Evolutionary conservation across 2,888 invertebrate species (phyloP).

Genomic region (Caenorhabditis virilis): DNA sequence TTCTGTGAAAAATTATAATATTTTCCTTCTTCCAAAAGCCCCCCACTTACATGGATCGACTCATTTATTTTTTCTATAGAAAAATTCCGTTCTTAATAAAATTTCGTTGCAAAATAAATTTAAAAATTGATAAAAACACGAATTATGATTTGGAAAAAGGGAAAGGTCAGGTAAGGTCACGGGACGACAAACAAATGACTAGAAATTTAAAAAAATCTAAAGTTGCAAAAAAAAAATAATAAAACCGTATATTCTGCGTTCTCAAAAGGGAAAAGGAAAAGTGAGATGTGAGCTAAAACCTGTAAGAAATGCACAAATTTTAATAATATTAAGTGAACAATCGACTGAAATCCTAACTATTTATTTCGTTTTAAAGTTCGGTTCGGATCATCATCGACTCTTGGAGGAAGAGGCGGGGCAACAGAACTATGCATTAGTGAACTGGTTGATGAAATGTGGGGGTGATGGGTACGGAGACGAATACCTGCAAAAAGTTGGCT

Average conservation of each 20-base stretch:
- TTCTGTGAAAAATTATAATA: too few species aligned
- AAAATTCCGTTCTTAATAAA: too few species aligned
- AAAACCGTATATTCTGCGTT: too few species aligned
- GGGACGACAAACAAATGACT: neutral
- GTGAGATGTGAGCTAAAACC: too few species aligned
- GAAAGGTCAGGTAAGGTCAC: neutral
- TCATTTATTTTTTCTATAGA: too few species aligned
- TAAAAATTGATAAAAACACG: too few species aligned
- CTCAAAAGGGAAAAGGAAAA: too few species aligned
- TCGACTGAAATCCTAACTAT: neutral
- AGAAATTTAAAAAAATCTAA: neutral
- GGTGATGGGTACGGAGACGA: conserved; percentile 26
- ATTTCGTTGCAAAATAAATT: too few species aligned
- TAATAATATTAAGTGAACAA: neutral
- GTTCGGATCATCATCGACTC: conserved; percentile 22
- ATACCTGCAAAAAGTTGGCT: conserved; percentile 7
- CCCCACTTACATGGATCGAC: too few species aligned
- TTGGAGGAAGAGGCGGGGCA: conserved; percentile 31
- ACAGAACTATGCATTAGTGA: conserved; percentile 5
- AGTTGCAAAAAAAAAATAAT: neutral
- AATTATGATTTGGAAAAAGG: neutral
- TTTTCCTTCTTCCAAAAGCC: too few species aligned
- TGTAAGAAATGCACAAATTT: neutral
- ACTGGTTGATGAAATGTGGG: conserved; percentile 14
- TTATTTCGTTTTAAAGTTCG: conserved; percentile 29